These are phyloP conservation scores for Campaea margaritaria DNA, from an alignment of 2,888 invertebrate genomes.

Conservation along the genomic window DNA sequence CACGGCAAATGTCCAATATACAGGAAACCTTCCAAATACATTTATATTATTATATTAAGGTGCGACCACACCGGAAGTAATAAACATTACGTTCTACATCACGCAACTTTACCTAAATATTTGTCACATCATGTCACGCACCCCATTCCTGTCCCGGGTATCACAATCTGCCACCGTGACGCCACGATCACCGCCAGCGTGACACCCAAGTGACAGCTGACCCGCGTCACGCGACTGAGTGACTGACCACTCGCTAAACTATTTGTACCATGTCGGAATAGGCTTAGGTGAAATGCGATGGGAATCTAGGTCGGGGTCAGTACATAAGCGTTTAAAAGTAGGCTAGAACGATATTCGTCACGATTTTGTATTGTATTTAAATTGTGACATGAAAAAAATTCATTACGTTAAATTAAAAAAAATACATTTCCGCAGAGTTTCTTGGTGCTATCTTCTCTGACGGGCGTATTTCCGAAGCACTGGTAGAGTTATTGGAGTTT, in stretches of 20 bases:
- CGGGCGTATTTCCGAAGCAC: no score
- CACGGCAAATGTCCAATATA: no score
- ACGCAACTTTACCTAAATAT: constrained; percentile 9
- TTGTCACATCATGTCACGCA: constrained; percentile 3
- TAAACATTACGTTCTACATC: neutral
- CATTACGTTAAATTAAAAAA: no score
- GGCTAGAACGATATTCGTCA: no score
- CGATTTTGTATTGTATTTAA: no score
- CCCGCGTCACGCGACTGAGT: constrained; percentile 39
- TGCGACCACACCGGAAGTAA: constrained; percentile 3
- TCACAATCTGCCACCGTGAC: constrained; percentile 36
- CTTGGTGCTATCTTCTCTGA: no score
- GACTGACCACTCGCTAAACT: constrained; percentile 36
- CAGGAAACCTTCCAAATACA: neutral
- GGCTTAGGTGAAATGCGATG: constrained; percentile 32
- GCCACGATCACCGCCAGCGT: constrained; percentile 25
- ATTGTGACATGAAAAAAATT: no score
- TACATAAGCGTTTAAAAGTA: constrained; percentile 9
- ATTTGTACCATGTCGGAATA: constrained; percentile 40
- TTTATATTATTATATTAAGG: constrained; percentile 2
- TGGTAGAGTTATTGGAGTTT: no score
- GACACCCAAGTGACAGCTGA: constrained; percentile 38
- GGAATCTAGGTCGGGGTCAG: constrained; percentile 26
- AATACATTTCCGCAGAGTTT: no score
- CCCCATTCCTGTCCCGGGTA: constrained; percentile 32